Evolutionary conservation across 1,140 invertebrate genomes (phyloP).

Genomic region (Mesaphorura yosii): DNA sequence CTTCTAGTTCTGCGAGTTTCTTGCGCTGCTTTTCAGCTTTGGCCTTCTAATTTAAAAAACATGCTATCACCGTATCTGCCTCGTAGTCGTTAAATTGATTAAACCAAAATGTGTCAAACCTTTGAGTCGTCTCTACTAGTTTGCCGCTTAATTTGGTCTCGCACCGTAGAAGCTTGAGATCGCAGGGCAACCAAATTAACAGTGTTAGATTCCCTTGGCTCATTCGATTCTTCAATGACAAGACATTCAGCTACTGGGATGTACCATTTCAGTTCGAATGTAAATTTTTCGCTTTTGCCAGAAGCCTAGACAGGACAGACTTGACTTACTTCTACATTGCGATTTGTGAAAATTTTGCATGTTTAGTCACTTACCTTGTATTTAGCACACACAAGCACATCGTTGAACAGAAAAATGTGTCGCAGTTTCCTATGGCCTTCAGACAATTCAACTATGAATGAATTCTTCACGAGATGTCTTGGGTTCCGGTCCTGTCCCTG

Average conservation of each 20-base stretch:
- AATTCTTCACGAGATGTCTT: constrained; percentile 81
- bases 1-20: constrained; percentile 76
- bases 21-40: constrained; percentile 75
- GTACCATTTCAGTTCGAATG: constrained; percentile 84
- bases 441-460: constrained; percentile 80
- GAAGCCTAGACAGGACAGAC: constrained; percentile 45
- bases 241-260: constrained; percentile 66
- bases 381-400: constrained; percentile 89
- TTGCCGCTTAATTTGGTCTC: constrained; percentile 69
- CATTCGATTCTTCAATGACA: constrained; percentile 52
- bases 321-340: neutral
- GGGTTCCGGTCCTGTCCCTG: constrained; percentile 66
- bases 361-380: constrained; percentile 53
- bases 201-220: constrained; percentile 57
- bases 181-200: constrained; percentile 71
- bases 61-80: neutral
- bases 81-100: neutral
- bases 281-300: constrained; percentile 65
- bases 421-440: constrained; percentile 78
- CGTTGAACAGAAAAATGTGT: constrained; percentile 87
- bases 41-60: constrained; percentile 22
- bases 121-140: constrained; percentile 51
- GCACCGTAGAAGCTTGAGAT: constrained; percentile 69
- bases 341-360: constrained; percentile 1
- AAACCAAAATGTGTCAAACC: constrained; percentile 37